Conservation (phyloP, 2,113 vertebrate species). For the Antechinus flavipes region DNA sequence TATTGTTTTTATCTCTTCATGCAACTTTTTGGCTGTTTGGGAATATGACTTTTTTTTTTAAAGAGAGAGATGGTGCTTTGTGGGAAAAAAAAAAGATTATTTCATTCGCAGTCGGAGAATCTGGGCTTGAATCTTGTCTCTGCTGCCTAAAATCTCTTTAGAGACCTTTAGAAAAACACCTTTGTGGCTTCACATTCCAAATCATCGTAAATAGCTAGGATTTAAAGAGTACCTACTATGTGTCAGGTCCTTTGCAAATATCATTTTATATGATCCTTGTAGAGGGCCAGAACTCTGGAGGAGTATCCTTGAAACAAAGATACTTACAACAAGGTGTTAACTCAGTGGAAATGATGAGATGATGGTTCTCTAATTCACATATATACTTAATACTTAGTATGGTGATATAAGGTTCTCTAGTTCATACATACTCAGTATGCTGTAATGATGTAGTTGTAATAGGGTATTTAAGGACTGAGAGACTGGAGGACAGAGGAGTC, state of each 20-base stretch:
- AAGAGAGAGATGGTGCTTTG: neutral
- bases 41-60: neutral
- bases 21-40: neutral
- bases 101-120: neutral
- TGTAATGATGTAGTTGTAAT: too few species aligned
- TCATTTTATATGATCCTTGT: neutral
- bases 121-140: neutral
- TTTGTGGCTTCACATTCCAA: neutral
- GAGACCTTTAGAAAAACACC: neutral
- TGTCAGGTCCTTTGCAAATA: neutral
- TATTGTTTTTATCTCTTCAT: neutral
- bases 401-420: too few species aligned
- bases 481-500: too few species aligned
- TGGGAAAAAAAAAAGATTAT: neutral
- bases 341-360: too few species aligned
- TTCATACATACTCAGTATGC: too few species aligned
- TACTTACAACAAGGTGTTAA: too few species aligned
- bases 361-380: too few species aligned
- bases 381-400: too few species aligned
- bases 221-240: neutral
- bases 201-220: neutral
- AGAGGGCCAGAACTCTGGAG: too few species aligned
- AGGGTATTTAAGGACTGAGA: too few species aligned
- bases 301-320: too few species aligned
- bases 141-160: neutral